Evolutionary conservation across 2,113 vertebrate genomes (phyloP).

Genomic region (Microcebus ravelobensis): DNA sequence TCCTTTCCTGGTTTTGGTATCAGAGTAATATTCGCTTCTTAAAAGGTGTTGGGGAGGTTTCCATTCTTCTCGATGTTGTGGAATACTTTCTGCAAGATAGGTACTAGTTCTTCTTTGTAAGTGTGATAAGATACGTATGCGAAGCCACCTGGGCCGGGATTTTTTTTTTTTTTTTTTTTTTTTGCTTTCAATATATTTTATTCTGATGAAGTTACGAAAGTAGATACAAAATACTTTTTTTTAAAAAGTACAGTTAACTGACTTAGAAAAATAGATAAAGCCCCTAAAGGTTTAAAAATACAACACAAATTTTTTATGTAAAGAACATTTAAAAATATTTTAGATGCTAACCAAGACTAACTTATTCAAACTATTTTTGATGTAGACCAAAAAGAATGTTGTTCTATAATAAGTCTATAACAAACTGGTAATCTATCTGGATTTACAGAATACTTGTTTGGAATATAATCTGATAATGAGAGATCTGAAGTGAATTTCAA

Average conservation of each 20-base stretch:
- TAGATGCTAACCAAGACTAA: conserved; percentile 68
- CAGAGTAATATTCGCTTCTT: too few relatives aligned
- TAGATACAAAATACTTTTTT: conserved; percentile 79
- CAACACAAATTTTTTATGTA: conserved; percentile 71
- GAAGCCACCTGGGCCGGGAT: too few relatives aligned
- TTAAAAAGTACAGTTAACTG: conserved; percentile 75
- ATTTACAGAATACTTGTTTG: conserved; percentile 60
- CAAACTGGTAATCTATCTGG: conserved; percentile 37
- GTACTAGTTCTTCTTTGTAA: too few relatives aligned
- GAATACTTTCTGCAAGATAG: too few relatives aligned
- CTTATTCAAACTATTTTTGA: conserved; percentile 54
- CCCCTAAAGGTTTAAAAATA: conserved; percentile 75
- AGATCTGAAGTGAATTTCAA: conserved; percentile 49
- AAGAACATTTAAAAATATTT: conserved; percentile 72
- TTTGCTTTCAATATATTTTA: conserved; percentile 77
- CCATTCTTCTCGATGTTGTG: too few relatives aligned
- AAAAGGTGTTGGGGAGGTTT: too few relatives aligned
- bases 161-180: too few relatives aligned
- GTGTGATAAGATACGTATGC: too few relatives aligned
- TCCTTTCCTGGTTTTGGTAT: too few relatives aligned
- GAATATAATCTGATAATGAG: conserved; percentile 29
- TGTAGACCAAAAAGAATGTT: conserved; percentile 44
- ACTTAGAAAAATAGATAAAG: conserved; percentile 82
- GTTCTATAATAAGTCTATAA: conserved; percentile 27
- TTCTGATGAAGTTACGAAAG: conserved; percentile 80